A percentile compares a stretch with the other conserved stretches of the same genome.
Conservation (phyloP, 2,797 vertebrate genomes). For the Bradypodion ventrale region DNA sequence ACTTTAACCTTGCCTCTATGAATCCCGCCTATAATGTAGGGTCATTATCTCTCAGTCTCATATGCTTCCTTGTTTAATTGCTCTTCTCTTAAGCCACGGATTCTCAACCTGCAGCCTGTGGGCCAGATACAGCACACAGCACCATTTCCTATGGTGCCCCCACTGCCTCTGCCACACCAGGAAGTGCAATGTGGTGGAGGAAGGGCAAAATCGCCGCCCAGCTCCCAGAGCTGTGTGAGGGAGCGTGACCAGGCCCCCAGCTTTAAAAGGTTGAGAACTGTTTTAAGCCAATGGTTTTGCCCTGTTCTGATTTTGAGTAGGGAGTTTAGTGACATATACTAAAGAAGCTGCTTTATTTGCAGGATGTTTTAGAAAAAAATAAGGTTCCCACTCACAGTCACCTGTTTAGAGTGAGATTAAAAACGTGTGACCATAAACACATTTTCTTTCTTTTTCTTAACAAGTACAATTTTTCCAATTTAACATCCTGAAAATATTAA, state of each 20-base stretch:
- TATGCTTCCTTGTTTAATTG: slow-evolving; percentile 23
- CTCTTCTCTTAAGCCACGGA: slow-evolving; percentile 51
- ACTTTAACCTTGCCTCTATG: slow-evolving; percentile 17
- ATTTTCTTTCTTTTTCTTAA: too few species aligned
- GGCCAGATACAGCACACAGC: too few species aligned
- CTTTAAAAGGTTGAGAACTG: too few species aligned
- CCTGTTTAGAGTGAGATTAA: neutral
- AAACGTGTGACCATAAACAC: neutral
- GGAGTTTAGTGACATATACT: neutral
- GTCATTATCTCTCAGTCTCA: slow-evolving; percentile 31
- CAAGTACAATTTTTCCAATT: too few species aligned
- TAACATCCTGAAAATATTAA: too few species aligned
- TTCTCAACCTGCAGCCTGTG: too few species aligned
- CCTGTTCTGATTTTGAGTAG: neutral
- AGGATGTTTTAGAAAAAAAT: neutral
- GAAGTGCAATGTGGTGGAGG: too few species aligned
- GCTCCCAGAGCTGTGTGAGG: too few species aligned
- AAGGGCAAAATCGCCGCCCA: too few species aligned
- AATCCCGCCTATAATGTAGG: neutral
- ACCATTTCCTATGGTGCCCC: too few species aligned
- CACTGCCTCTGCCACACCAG: too few species aligned
- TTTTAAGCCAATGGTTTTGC: slow-evolving; percentile 39
- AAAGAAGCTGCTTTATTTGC: slow-evolving; percentile 4
- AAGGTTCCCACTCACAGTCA: neutral
- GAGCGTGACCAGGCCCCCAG: too few species aligned